A percentile compares a stretch with the other conserved stretches of the same genome.
phyloP scores from a whole-genome alignment of 2,113 vertebrate genomes.

The Mustelus asterias region DNA sequence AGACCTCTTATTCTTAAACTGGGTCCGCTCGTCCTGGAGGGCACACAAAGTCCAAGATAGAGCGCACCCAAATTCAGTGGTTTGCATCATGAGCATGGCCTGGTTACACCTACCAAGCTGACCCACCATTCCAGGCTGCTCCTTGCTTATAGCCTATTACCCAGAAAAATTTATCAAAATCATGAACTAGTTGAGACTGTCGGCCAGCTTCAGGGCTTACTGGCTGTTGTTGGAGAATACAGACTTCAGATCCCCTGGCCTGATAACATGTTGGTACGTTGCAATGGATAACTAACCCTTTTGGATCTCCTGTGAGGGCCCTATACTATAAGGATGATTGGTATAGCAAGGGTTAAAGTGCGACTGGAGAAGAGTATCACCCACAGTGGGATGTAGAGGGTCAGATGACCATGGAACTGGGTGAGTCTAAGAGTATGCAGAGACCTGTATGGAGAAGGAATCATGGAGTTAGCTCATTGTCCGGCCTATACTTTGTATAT shows the following conservation, averaged over 20 bases:
- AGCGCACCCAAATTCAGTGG: not conserved
- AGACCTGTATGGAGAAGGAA: too few relatives aligned
- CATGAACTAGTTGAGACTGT: not conserved
- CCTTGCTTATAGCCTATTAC: not conserved
- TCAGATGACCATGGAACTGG: too few relatives aligned
- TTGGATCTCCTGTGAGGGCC: not conserved
- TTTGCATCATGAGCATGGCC: not conserved
- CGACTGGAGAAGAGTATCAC: too few relatives aligned
- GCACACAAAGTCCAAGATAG: not conserved
- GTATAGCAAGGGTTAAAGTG: too few relatives aligned
- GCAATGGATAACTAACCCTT: not conserved
- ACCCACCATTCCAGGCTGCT: not conserved
- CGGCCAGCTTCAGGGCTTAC: not conserved
- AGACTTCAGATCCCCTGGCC: not conserved
- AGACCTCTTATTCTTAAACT: too few relatives aligned
- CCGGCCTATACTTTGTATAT: too few relatives aligned
- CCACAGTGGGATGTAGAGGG: too few relatives aligned
- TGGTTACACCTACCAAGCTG: not conserved
- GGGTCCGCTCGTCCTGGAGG: too few relatives aligned
- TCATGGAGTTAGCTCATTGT: too few relatives aligned
- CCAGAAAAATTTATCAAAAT: not conserved
- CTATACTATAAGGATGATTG: too few relatives aligned
- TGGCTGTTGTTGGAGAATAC: not conserved
- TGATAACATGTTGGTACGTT: not conserved
- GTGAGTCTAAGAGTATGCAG: too few relatives aligned